Percentiles rank a stretch among this genome's conserved stretches.
Evolutionary conservation across 2,113 vertebrate genomes (phyloP).

Genomic region (Balaeniceps rex): DNA sequence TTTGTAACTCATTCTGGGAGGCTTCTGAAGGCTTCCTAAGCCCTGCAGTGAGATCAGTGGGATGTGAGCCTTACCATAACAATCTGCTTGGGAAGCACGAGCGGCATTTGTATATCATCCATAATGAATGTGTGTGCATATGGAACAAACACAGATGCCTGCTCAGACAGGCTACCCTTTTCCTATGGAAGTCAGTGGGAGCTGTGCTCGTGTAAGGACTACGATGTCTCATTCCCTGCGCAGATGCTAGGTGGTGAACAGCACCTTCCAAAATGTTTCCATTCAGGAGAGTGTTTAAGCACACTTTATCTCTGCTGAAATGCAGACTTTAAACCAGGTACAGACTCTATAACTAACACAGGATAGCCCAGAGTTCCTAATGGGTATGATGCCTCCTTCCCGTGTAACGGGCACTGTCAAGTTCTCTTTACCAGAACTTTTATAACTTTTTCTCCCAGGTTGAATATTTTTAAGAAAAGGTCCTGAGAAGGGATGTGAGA

Average conservation of each 20-base stretch:
- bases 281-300: accelerated
- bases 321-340: neutral
- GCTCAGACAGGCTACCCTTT: neutral
- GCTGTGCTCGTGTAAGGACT: neutral
- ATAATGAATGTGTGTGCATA: neutral
- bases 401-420: accelerated
- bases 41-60: neutral
- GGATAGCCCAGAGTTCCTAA: neutral
- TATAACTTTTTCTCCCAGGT: neutral
- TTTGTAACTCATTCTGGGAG: neutral
- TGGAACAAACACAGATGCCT: neutral
- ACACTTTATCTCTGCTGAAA: neutral
- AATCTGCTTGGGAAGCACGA: neutral
- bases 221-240: accelerated
- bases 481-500: neutral
- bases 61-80: neutral
- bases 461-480: neutral
- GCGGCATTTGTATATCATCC: neutral
- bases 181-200: neutral
- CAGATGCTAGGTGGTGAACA: neutral
- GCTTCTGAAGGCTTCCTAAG: neutral
- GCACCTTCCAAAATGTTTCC: neutral
- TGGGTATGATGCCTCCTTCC: neutral
- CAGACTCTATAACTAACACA: accelerated
- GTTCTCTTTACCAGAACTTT: neutral